Percentiles rank a stretch among this genome's conserved stretches.
phyloP scores from a whole-genome alignment of 2,888 invertebrate species.

The Salticus scenicus region DNA sequence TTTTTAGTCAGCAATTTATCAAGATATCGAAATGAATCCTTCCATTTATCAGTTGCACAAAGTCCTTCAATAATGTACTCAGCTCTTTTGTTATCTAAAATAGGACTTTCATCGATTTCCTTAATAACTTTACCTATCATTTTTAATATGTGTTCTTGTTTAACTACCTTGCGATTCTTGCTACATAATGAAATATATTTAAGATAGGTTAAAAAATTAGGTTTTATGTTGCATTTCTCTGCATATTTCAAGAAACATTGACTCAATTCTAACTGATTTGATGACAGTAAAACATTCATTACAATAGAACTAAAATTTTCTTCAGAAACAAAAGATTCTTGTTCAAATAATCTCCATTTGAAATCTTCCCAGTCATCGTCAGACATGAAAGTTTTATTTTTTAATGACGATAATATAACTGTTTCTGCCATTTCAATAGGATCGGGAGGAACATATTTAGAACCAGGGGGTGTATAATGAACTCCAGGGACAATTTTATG shows the following conservation, averaged over 20 bases:
- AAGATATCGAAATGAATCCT: conserved; percentile 27
- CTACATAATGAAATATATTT: conserved; percentile 46
- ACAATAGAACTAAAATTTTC: conserved; percentile 45
- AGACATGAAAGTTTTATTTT: not conserved
- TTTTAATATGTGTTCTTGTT: conserved; percentile 12
- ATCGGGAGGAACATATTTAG: conserved; percentile 17
- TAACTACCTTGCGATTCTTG: conserved; percentile 28
- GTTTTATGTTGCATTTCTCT: not conserved
- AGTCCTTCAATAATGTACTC: conserved; percentile 39
- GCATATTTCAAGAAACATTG: conserved; percentile 37
- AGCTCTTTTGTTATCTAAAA: conserved; percentile 19
- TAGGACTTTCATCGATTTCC: conserved; percentile 16
- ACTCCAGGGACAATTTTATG: not conserved
- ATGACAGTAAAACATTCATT: conserved; percentile 23
- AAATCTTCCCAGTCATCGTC: conserved; percentile 39
- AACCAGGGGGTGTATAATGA: not conserved
- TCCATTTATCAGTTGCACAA: conserved; percentile 37
- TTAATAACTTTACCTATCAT: conserved; percentile 26
- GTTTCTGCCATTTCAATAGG: conserved; percentile 24
- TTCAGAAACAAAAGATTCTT: conserved; percentile 19
- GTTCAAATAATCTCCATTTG: conserved; percentile 15
- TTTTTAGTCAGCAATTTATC: conserved; percentile 5
- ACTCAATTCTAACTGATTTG: conserved; percentile 31
- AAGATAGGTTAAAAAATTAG: conserved; percentile 40
- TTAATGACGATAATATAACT: conserved; percentile 9